Evolutionary conservation across 2,797 vertebrate genomes (phyloP), one percentile per base, ranked within the genome.

Genomic region (Pygocentrus nattereri): DNA sequence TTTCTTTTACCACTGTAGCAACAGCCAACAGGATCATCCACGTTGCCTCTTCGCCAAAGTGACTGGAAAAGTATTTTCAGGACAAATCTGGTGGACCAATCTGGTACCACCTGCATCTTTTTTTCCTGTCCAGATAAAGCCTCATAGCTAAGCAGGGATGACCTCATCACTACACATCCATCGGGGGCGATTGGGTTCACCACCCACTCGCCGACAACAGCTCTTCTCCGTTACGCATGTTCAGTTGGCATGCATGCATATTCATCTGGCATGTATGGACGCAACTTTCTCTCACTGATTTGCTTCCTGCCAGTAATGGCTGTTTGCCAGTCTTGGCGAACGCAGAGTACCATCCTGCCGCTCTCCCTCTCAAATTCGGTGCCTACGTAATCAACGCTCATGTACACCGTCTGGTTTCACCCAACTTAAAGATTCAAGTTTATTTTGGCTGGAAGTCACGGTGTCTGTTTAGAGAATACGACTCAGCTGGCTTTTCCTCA

Each of bases 161-260:
- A 72, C 58, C 73, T 84, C 78, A 80, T 80, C 62, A 75, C 16
- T 52, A 25, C 30, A 4, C 72, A 69, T 34, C 71, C n/a, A 16
- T 38, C n/a, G 74, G 23, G 73, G 74, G 49, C 56, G 67, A 69
- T 73, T 73, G 52, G 68, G 64, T 73, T 82, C 69, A 80, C 47
- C 70, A 74, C 75, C 30, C 21, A 76, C 59, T 78, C 44, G 50
- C 56, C 18, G 27, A 76, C 58, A 56, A 19, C 72, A 61, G 68
- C 70, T 77, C 18, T 82, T 80, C 78, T 38, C 21, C 19, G 34
- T 79, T 77, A 41, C 19, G 79, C 38, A 47, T 61, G 31, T 68
- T 78, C 56, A 21, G 27, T 18, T 75, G 72, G 19, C 47, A 44
- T 41, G 30, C 49, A 52, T 47, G 82, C 70, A 74, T 74, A 70